Percentiles rank a stretch among this genome's conserved stretches.
These are phyloP conservation scores for Tamandua tetradactyla DNA, from an alignment of 2,797 vertebrate genomes.

Conservation along the genomic window DNA sequence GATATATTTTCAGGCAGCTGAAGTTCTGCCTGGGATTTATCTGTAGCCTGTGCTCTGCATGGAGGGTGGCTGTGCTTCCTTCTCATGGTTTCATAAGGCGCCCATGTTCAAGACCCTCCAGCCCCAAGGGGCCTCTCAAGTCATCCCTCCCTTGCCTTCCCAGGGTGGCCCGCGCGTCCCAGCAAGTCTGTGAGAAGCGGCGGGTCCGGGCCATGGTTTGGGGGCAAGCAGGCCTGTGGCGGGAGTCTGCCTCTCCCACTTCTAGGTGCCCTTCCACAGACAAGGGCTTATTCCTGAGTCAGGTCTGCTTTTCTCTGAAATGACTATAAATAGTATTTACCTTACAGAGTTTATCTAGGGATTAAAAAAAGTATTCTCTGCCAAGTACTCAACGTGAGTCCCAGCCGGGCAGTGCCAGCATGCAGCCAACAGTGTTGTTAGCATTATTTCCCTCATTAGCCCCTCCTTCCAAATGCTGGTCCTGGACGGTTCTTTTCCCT, in stretches of 20 bases:
- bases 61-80: background rate
- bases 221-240: background rate
- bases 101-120: background rate
- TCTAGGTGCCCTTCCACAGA: background rate
- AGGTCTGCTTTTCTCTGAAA: slow-evolving; percentile 3
- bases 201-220: background rate
- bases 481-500: background rate
- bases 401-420: background rate
- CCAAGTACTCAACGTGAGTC: background rate
- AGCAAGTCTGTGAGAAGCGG: background rate
- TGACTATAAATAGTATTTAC: background rate
- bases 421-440: background rate
- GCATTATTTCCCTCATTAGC: background rate
- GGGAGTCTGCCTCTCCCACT: background rate
- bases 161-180: background rate
- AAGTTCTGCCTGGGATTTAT: background rate
- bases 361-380: background rate
- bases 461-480: background rate
- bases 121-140: background rate
- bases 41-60: background rate
- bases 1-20: background rate
- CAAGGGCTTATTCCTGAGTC: background rate
- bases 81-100: background rate
- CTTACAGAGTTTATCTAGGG: background rate
- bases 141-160: background rate